Percentiles rank a stretch among this genome's conserved stretches.
phyloP scores from a whole-genome alignment of 2,113 vertebrate genomes.

The Chinchilla lanigera region DNA sequence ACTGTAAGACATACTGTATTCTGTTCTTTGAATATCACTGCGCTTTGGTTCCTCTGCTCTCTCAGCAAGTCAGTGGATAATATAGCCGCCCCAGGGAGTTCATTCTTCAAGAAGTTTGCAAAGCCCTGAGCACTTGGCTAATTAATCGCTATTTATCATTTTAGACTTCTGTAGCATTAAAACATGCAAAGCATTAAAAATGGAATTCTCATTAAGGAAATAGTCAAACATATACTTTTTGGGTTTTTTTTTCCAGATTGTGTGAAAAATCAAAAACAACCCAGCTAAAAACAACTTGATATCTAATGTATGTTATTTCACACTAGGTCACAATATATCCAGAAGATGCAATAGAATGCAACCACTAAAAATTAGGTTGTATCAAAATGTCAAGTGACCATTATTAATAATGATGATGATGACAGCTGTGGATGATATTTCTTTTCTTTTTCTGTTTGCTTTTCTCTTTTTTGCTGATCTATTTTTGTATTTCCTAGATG shows the following conservation, averaged over 20 bases:
- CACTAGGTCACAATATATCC: neutral
- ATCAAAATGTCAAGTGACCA: neutral
- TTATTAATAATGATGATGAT: neutral
- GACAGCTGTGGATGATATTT: neutral
- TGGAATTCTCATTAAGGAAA: slow-evolving; percentile 35
- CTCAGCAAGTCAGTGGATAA: slow-evolving; percentile 55
- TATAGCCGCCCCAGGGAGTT: neutral
- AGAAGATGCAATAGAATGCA: neutral
- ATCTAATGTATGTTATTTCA: neutral
- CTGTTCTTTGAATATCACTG: neutral
- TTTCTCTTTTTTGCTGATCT: neutral
- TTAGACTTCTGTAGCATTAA: slow-evolving; percentile 50
- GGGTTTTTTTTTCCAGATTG: neutral
- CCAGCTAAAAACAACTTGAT: neutral
- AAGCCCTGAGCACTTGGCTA: slow-evolving; percentile 17
- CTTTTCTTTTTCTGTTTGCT: neutral
- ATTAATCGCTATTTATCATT: slow-evolving; percentile 79
- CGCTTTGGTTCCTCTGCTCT: neutral
- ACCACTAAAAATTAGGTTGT: neutral
- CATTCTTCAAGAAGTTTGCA: slow-evolving; percentile 49
- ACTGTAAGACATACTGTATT: slow-evolving; percentile 42
- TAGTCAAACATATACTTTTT: neutral
- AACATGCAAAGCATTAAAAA: neutral
- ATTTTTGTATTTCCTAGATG: neutral
- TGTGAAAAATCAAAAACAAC: neutral